Base-by-base conservation (phyloP, 2,797 vertebrate species). In the Galago senegalensis region DNA sequence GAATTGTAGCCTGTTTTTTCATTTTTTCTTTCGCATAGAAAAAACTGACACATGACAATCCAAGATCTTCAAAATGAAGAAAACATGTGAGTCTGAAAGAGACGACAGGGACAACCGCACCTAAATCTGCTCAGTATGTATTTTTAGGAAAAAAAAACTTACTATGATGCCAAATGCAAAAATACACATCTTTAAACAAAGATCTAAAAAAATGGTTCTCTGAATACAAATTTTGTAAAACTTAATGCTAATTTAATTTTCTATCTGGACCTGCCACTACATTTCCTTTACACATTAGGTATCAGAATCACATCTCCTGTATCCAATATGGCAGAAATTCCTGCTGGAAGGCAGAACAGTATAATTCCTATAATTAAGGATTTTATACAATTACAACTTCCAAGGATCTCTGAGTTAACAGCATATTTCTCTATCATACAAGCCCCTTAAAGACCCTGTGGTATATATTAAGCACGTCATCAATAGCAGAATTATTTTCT, bases 401-500 rank as follows among this genome's bases (percentile, higher is more conserved):
- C 73, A 93, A 96, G 1, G n/a, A 96, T 25, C 81, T 97, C 92
- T 60, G 84, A 97, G 87, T 96, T 96, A 95, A 89, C 65, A 92
- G 18, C 61, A 56, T 95, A 91, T 94, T 97, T 69, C 82, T 77
- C 60, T 79, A 5, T 73, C 27, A 67, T 77, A 91, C 69, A 92
- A 83, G 81, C 20, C 14, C 20, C 89, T 93, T 80, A 60, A 70
- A 87, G 72, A 87, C 89, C 91, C 93, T 84, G 31, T 56, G 81
- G 53, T 77, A 49, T 91, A 46, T 97, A 95, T 96, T 72, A 93
- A 97, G 94, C 92, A 61, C 8, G 89, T 87, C 49, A 93, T 91
- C 94, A 97, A 70, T 63, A 85, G 40, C 53, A 94, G 95, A 97
- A 97, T 97, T 97, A 91, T 96, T 97, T 97, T 97, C 92, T 87